A percentile compares a stretch with the other conserved stretches of the same genome.
These are phyloP conservation scores for Oreotrochilus melanogaster DNA, from an alignment of 2,113 vertebrate species.

Conservation along the genomic window DNA sequence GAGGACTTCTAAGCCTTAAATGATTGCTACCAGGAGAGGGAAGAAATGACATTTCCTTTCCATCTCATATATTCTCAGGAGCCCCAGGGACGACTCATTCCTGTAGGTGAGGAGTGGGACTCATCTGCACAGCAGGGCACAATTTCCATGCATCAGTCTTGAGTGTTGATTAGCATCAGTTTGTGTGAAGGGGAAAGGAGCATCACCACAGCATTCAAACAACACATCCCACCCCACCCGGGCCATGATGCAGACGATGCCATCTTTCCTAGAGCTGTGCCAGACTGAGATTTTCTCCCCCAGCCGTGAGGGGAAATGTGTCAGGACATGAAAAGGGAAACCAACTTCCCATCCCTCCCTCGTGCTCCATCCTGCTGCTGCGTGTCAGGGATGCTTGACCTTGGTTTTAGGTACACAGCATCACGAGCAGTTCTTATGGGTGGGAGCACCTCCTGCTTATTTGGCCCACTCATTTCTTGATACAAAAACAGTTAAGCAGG, in stretches of 20 bases:
- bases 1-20: constrained; percentile 34
- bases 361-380: not conserved
- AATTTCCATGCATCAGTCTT: not conserved
- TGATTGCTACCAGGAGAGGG: constrained; percentile 10
- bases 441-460: not conserved
- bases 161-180: not conserved
- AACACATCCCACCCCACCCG: not conserved
- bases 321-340: not conserved
- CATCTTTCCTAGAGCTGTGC: not conserved
- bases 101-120: not conserved
- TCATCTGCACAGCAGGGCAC: not conserved
- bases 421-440: accelerated
- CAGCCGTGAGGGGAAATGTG: too few relatives aligned
- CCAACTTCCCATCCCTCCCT: not conserved
- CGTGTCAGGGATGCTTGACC: not conserved
- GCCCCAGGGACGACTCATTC: not conserved
- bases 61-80: not conserved
- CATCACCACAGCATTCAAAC: not conserved
- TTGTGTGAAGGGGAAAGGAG: not conserved
- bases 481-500: not conserved
- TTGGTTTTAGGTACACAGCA: not conserved
- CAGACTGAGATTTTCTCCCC: not conserved
- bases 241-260: not conserved
- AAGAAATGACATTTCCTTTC: constrained; percentile 26
- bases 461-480: not conserved